Conservation (phyloP, 2,888 invertebrate genomes). For the Diploptera punctata region DNA sequence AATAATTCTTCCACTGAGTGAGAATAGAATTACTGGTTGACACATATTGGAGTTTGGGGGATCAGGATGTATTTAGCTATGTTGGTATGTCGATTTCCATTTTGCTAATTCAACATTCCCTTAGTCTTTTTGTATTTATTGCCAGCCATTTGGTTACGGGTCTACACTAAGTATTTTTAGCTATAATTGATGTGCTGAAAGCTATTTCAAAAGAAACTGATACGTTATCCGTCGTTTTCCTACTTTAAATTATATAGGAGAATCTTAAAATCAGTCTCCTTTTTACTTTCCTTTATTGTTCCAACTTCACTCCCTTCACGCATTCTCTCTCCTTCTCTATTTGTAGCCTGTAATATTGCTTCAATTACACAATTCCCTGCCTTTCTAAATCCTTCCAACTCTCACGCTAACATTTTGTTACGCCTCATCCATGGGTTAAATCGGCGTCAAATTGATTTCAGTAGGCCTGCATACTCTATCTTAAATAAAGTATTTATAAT, state of each 20-base stretch:
- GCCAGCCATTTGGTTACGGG: background rate
- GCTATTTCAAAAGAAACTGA: background rate
- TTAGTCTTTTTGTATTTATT: background rate
- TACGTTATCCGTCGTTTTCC: background rate
- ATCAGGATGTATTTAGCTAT: background rate
- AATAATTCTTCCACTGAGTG: conserved; percentile 3
- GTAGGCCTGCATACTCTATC: too few species aligned
- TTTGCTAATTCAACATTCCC: background rate
- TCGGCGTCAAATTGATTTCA: too few species aligned
- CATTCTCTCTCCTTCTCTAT: too few species aligned
- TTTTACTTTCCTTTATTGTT: too few species aligned
- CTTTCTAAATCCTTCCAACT: too few species aligned
- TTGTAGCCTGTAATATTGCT: too few species aligned
- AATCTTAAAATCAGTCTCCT: too few species aligned
- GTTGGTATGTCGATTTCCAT: conserved; percentile 1
- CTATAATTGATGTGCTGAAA: background rate
- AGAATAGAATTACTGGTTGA: conserved; percentile 4
- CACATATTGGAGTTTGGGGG: conserved; percentile 16
- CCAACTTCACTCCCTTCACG: too few species aligned
- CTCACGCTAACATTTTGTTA: too few species aligned
- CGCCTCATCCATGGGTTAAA: too few species aligned
- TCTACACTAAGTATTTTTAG: background rate
- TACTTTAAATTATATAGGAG: background rate
- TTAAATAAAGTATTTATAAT: too few species aligned
- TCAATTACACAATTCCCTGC: too few species aligned